Base-by-base conservation (phyloP, 2,797 vertebrate species). In the Danio kyathit region DNA sequence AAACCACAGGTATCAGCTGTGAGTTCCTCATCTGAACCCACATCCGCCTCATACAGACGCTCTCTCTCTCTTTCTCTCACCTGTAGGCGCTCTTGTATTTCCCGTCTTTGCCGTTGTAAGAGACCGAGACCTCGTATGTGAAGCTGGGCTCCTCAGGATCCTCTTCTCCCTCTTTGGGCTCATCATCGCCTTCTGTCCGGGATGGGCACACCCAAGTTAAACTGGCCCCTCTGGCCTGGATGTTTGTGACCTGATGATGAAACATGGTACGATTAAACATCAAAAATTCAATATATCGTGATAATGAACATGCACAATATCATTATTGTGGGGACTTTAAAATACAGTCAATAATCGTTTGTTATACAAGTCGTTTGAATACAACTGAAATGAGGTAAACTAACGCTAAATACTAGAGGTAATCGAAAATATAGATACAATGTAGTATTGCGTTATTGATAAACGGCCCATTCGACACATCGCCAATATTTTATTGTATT, bases 81-180 rank as follows among this genome's bases (percentile, higher is more conserved):
- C 92, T 86, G 88, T 96, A 96, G 40, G 93, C 89, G 88, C 91
- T 95, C 90, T 90, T 96, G 91, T 96, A 99, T 87, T 96, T 97
- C 56, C 95, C 97, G 80, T 98, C 97, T 90, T 96, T 97, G 84
- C 96, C 96, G 0, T 89, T 94, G 87, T 88, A 95, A 17, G 97
- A 98, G 85, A 98, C 74, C 17, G 95, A 94, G 75, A 98, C 93
- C 91, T 98, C 96, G 0, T 97, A 99, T 81, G 87, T 93, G 88
- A 95, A 56, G 57, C 6, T 88, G 77, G 91, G 84, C n/a, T 97
- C 83, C 66, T 76, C 70, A 76, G 91, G 84, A n/a, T 97, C 83
- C 64, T 79, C 70, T 60, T 92, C 86, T 0, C 87, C 88, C 49
- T 89, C 94, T 52, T 88, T 81, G 29, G 73, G 73, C 74, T 84